phyloP scores from a whole-genome alignment of 2,888 invertebrate species.

The Phalangium opilio region DNA sequence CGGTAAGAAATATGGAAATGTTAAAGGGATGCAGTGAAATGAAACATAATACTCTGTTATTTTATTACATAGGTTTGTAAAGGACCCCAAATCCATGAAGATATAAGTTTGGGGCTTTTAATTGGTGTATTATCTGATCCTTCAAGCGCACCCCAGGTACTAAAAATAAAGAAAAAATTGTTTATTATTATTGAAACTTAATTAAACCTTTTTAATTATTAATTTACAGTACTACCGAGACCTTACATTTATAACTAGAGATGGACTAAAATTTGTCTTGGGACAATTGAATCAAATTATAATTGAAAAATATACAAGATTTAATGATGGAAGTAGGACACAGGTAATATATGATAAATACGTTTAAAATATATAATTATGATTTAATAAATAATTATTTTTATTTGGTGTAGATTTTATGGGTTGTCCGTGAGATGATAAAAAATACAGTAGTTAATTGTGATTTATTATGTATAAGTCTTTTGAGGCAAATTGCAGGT shows the following conservation, averaged over 20 bases:
- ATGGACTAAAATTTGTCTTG: slow-evolving; percentile 68
- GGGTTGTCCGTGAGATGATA: slow-evolving; percentile 83
- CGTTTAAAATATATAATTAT: neutral
- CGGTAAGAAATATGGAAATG: too few species aligned
- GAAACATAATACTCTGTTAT: neutral
- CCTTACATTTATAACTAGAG: slow-evolving; percentile 72
- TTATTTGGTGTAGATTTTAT: slow-evolving; percentile 49
- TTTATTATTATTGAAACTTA: too few species aligned
- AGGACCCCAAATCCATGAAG: slow-evolving; percentile 68
- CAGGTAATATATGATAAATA: slow-evolving; percentile 25
- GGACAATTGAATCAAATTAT: slow-evolving; percentile 67
- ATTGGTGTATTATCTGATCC: slow-evolving; percentile 77
- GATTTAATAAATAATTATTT: neutral
- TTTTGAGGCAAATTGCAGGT: slow-evolving; percentile 80
- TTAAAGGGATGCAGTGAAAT: neutral
- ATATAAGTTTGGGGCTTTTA: slow-evolving; percentile 76
- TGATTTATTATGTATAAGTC: slow-evolving; percentile 76
- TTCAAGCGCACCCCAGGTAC: slow-evolving; percentile 33
- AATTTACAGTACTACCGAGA: slow-evolving; percentile 60
- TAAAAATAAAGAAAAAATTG: too few species aligned
- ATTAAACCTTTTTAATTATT: neutral
- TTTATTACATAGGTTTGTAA: slow-evolving; percentile 41
- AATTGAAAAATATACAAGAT: slow-evolving; percentile 70
- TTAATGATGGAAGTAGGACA: slow-evolving; percentile 59
- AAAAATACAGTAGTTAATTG: slow-evolving; percentile 71